phyloP scores from a whole-genome alignment of 2,888 invertebrate species.

The Agonopterix heracliana region DNA sequence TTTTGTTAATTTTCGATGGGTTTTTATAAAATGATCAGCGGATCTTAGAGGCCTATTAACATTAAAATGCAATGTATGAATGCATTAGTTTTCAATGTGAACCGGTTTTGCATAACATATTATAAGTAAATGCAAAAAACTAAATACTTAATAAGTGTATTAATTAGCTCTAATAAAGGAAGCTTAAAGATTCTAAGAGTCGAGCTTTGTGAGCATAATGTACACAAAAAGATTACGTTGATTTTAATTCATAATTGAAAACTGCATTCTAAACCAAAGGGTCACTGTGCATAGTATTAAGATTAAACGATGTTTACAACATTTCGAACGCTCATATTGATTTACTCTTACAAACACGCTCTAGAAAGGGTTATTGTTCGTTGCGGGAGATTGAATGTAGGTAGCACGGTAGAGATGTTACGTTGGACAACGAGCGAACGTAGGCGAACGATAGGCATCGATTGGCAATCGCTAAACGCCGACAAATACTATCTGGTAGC shows the following conservation, averaged over 20 bases:
- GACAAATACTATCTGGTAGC: too few species aligned
- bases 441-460: too few species aligned
- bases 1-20: slow-evolving; percentile 20
- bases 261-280: slow-evolving; percentile 29
- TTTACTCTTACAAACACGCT: slow-evolving; percentile 37
- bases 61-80: slow-evolving; percentile 23
- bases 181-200: slow-evolving; percentile 12
- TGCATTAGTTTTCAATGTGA: slow-evolving; percentile 37
- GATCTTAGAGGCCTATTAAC: slow-evolving; percentile 17
- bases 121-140: slow-evolving; percentile 10
- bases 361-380: slow-evolving; percentile 13
- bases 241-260: slow-evolving; percentile 22
- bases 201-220: neutral
- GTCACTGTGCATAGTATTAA: slow-evolving; percentile 37
- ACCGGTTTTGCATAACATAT: slow-evolving; percentile 1
- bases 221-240: slow-evolving; percentile 5
- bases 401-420: too few species aligned
- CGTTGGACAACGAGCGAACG: too few species aligned
- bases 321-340: slow-evolving; percentile 43
- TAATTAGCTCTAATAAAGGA: slow-evolving; percentile 7
- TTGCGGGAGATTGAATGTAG: neutral
- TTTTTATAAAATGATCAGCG: slow-evolving; percentile 26
- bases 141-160: slow-evolving; percentile 11
- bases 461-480: too few species aligned
- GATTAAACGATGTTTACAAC: slow-evolving; percentile 37